phyloP scores from a whole-genome alignment of 1,140 invertebrate genomes.

The Adelges cooleyi region DNA sequence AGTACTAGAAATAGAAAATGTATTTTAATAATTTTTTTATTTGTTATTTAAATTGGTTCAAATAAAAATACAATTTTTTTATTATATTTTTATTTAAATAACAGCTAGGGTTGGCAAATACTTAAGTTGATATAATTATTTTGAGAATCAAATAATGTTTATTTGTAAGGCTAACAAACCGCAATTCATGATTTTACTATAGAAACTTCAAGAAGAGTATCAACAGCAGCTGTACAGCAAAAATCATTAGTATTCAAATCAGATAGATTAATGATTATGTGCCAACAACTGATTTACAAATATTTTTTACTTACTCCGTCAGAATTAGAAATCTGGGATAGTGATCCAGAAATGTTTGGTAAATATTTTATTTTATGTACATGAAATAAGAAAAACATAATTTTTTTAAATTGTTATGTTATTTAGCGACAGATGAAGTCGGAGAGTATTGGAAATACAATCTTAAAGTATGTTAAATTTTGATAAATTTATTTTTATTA shows the following conservation, averaged over 20 bases:
- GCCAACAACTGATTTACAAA: slow-evolving; percentile 67
- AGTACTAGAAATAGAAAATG: too few relatives aligned
- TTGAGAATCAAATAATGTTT: too few relatives aligned
- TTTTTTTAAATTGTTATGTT: too few relatives aligned
- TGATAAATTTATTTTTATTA: neutral
- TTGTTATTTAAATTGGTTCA: too few relatives aligned
- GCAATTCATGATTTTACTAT: slow-evolving; percentile 30
- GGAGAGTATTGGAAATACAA: slow-evolving; percentile 88
- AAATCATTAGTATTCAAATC: slow-evolving; percentile 54
- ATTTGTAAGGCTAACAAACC: too few relatives aligned
- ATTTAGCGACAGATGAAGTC: slow-evolving; percentile 61
- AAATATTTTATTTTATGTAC: slow-evolving; percentile 33
- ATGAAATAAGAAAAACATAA: too few relatives aligned
- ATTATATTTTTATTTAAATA: too few relatives aligned
- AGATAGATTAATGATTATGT: slow-evolving; percentile 48
- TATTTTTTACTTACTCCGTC: slow-evolving; percentile 76
- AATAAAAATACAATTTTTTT: too few relatives aligned
- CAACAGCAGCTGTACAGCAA: slow-evolving; percentile 53
- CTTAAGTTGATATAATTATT: too few relatives aligned
- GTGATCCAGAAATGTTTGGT: slow-evolving; percentile 80
- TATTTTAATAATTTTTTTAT: too few relatives aligned
- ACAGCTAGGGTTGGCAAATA: too few relatives aligned
- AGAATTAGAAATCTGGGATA: slow-evolving; percentile 79
- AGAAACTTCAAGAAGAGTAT: slow-evolving; percentile 42
- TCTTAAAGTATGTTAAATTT: slow-evolving; percentile 51